Base-by-base conservation (phyloP, 2,113 vertebrate species). In the Speoplatyrhinus poulsoni region DNA sequence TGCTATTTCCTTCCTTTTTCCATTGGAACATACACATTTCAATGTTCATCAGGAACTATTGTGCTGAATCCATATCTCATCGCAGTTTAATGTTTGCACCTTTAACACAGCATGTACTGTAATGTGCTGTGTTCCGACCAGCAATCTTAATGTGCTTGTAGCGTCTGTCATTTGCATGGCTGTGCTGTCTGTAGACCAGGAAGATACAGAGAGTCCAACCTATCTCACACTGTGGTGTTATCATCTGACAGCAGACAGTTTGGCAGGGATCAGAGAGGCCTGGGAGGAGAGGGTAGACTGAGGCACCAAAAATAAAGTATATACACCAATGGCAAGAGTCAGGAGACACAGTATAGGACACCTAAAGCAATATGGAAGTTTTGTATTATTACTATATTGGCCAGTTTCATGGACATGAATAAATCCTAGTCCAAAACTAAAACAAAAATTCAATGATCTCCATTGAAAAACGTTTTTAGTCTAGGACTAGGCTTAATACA, bases 241-340 rank as follows among this genome's bases (percentile, higher is more conserved):
- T 92, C 91, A 78, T 58, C 50, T 52, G 54, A 61, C 61, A 54
- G 77, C 90, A 89, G 82, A 17, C 60, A 69, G 47, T 33, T 33
- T 54, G 63, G 60, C 16, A 41, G 61, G 9, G 19, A 53, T 15
- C 15, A 67, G 26, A 62, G 71, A 77, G 73, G 72, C 78, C 75
- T 16, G 3, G 59, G 63, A 67, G 62, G 32, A 32, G 36, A 69
- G 52, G 33, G 72, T 33, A 67, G 46, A 67, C n/a, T 64, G 60
- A 60, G 63, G 46, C 67, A 80, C 70, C 65, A 68, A 70, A 75
- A 78, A 76, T 80, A 67, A 69, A 76, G 41, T 1, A 56, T 52
- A 13, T 63, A 47, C 17, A 53, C 19, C 19, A 17, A 16, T 11
- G 16, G 55, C 13, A 55, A 47, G 47, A 63, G 54, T 67, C 57